These are phyloP conservation scores for Urophycis tenuis DNA, from an alignment of 2,797 vertebrate genomes.

Conservation along the genomic window DNA sequence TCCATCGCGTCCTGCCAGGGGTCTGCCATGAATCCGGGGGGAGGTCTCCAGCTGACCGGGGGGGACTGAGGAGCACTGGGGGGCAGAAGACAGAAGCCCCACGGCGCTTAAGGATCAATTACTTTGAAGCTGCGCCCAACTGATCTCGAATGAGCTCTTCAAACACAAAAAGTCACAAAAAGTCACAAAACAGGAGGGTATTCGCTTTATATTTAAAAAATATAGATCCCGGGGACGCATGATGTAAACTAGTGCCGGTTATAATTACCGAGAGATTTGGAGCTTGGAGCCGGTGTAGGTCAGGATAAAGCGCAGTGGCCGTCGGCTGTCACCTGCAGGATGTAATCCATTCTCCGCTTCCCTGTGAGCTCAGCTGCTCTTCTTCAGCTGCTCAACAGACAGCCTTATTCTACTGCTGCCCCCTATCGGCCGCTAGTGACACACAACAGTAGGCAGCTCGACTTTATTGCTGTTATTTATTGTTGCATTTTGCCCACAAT, in stretches of 20 bases:
- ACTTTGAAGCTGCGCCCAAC: not conserved
- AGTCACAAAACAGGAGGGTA: too few species aligned
- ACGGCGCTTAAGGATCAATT: not conserved
- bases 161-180: too few species aligned
- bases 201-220: too few species aligned
- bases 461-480: not conserved
- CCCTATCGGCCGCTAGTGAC: not conserved
- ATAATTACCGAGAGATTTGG: not conserved
- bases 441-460: too few species aligned
- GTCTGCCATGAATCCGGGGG: conserved; percentile 72
- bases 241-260: not conserved
- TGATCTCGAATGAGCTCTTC: not conserved
- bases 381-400: too few species aligned
- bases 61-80: not conserved
- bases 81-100: not conserved
- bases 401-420: not conserved
- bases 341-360: not conserved
- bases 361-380: not conserved
- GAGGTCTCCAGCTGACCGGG: not conserved
- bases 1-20: conserved; percentile 85
- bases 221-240: not conserved
- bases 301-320: too few species aligned
- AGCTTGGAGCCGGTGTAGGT: too few species aligned
- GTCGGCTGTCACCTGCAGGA: too few species aligned
- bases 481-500: not conserved